Base-by-base conservation (phyloP, 2,113 vertebrate genomes). In the Brachypteracias leptosomus region DNA sequence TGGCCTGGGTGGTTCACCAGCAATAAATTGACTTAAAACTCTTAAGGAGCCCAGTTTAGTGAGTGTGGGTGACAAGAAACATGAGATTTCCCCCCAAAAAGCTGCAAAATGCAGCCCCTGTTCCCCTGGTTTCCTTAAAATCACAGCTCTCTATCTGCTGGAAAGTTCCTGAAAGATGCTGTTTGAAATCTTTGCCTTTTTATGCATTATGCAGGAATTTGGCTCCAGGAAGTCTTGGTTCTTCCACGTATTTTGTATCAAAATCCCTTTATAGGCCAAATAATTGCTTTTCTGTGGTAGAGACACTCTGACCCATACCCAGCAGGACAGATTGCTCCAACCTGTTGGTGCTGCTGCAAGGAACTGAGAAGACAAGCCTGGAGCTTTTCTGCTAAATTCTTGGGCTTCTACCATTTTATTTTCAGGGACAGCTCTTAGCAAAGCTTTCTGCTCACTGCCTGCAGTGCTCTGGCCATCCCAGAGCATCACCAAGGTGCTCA, bases 121-220 rank as follows among this genome's bases (percentile, higher is more conserved):
- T 28, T 86, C 79, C 58, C 24, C 55, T 25, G 52, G 46, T 66
- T 76, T 42, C 90, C 57, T 35, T 66, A 28, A 71, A 52, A 86
- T 22, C 24, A 10, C 59, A 22, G 51, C 51, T 78, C 59, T 28
- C 79, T 44, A 19, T 54, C 78, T 87, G 70, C 73, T 78, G 67
- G 79, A 54, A 83, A 36, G 49, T n/a, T 93, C 70, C 47, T 68
- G 46, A 14, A 86, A 52, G 92, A 54, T 75, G 80, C 70, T 96
- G 36, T 92, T 95, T 89, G 93, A 95, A 80, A 74, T 75, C 59
- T 42, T 58, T 86, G 62, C 36, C 25, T 52, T 74, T 74, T 88
- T 66, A 26, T 71, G 87, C 70, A 76, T 92, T 91, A 83, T 90
- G 93, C 84, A 96, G 93, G 89, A 94, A 95, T 96, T 79, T 94